Base-by-base conservation (phyloP, 2,797 vertebrate genomes). In the Anomalospiza imberbis region DNA sequence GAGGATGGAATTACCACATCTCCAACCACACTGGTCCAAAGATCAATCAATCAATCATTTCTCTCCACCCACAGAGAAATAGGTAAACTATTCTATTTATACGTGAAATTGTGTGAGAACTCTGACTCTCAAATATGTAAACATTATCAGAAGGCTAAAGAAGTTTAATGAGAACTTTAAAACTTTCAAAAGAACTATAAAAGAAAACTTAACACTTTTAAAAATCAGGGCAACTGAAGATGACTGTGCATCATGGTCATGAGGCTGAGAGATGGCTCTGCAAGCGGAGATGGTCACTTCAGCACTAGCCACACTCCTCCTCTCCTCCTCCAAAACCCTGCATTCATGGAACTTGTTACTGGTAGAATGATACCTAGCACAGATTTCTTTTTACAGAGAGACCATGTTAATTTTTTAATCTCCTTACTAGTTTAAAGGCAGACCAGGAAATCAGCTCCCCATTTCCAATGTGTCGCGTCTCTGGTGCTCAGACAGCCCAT, bases 391-490 rank as follows among this genome's bases (percentile, higher is more conserved):
- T 31, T 73, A 21, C 10, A 73, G 65, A 58, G 55, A 76, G 16
- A 58, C n/a, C 2, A 0, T 42, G 29, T 54, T 38, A 3, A 3
- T 74, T 88, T 48, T 70, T 73, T 42, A 40, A 38, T 73, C 31
- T 72, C 38, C 17, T 42, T 57, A 22, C 10, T 20, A 55, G 45
- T 65, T 80, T 42, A 78, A 75, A 73, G 47, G 12, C 58, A 54
- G 28, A 68, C 20, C 18, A 65, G 45, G 57, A 91, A 89, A 55
- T 65, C 31, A n/a, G 0, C 28, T 51, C 32, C 78, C 67, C 15
- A 1, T 66, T 85, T 50, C 51, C 51, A 42, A 0, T 6, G 2
- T 2, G 0, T 26, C 55, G 55, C 15, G 7, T 42, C 36, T 70
- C 54, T 42, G 47, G 26, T 70, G 60, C 55, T 76, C 31, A 25